Evolutionary conservation across 2,797 vertebrate genomes (phyloP).

Genomic region (Onychomys leucogaster): DNA sequence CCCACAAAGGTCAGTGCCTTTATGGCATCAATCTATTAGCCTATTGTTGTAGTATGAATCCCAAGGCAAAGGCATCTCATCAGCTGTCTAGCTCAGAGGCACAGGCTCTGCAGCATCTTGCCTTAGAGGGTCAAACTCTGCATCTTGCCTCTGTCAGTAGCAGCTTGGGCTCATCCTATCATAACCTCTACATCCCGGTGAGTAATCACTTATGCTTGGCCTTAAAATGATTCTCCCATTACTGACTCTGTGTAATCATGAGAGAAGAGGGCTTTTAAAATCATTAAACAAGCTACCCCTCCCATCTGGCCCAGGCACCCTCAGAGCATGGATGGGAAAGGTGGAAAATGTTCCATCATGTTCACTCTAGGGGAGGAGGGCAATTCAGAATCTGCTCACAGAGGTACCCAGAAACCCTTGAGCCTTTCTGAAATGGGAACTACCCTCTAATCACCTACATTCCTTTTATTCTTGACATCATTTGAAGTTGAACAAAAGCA

Average conservation of each 20-base stretch:
- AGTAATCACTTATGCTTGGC: slow-evolving; percentile 43
- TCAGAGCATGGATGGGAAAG: slow-evolving; percentile 63
- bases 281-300: slow-evolving; percentile 66
- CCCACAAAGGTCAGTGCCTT: slow-evolving; percentile 85
- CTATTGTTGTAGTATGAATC: slow-evolving; percentile 82
- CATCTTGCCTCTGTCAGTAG: slow-evolving; percentile 75
- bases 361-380: not conserved
- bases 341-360: slow-evolving; percentile 69
- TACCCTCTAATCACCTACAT: slow-evolving; percentile 69
- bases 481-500: slow-evolving; percentile 70
- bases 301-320: slow-evolving; percentile 6
- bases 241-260: slow-evolving; percentile 58
- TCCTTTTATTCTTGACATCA: slow-evolving; percentile 74
- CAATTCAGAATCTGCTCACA: slow-evolving; percentile 67
- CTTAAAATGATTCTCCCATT: slow-evolving; percentile 26
- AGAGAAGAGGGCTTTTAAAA: slow-evolving; percentile 78
- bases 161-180: not conserved
- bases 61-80: slow-evolving; percentile 75
- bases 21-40: slow-evolving; percentile 85
- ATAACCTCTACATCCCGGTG: slow-evolving; percentile 69
- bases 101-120: slow-evolving; percentile 61
- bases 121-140: slow-evolving; percentile 66
- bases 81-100: slow-evolving; percentile 80
- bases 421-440: not conserved
- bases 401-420: not conserved